phyloP scores from a whole-genome alignment of 2,113 vertebrate species.

The Strix uralensis region DNA sequence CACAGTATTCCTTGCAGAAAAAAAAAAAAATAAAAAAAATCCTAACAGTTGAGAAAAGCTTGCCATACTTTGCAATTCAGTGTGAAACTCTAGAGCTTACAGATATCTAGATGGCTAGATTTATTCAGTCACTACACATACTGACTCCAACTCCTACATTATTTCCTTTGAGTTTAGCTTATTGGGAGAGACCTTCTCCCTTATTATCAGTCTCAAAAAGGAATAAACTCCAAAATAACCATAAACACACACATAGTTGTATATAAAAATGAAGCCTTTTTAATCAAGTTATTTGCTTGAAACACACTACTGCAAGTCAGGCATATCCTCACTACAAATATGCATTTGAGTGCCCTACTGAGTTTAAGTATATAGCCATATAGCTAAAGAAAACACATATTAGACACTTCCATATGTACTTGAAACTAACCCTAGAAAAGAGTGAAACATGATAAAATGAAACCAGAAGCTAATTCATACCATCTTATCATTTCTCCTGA shows the following conservation, averaged over 20 bases:
- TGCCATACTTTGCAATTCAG: not conserved
- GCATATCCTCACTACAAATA: not conserved
- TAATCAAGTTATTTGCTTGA: not conserved
- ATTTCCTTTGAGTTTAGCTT: not conserved
- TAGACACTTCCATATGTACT: not conserved
- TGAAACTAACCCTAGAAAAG: not conserved
- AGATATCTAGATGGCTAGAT: not conserved
- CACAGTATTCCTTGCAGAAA: not conserved
- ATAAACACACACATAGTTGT: not conserved
- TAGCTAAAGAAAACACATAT: not conserved
- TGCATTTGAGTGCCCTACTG: not conserved
- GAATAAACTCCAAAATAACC: not conserved
- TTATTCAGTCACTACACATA: not conserved
- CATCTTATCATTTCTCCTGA: not conserved
- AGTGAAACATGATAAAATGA: not conserved
- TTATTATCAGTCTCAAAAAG: not conserved
- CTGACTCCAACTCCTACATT: not conserved
- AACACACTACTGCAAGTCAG: not conserved
- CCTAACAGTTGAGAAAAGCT: not conserved
- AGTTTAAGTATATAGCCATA: not conserved
- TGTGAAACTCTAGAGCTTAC: not conserved
- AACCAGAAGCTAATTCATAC: not conserved
- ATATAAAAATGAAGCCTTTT: not conserved
- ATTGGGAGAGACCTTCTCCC: not conserved
- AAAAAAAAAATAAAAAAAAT: rapidly evolving